phyloP scores from a whole-genome alignment of 2,797 vertebrate species.

The Cygnus olor region DNA sequence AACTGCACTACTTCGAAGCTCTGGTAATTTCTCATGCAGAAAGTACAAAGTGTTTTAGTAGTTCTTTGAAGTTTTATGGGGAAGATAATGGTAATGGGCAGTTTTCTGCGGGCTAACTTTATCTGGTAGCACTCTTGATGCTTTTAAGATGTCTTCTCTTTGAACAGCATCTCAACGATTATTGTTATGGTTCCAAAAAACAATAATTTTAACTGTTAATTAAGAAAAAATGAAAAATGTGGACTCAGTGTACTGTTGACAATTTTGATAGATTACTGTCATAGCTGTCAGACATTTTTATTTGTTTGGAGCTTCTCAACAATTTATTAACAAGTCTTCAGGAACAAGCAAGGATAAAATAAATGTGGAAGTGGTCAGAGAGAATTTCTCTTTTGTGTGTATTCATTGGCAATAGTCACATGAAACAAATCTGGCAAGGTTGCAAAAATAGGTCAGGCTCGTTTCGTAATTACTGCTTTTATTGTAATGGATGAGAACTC shows the following conservation, averaged over 20 bases:
- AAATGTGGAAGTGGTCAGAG: not conserved
- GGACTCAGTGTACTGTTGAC: not conserved
- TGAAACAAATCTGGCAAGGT: not conserved
- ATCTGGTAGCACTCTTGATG: not conserved
- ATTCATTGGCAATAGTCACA: not conserved
- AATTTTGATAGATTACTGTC: rapidly evolving
- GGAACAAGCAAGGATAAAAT: not conserved
- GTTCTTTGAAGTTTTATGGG: not conserved
- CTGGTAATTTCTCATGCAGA: not conserved
- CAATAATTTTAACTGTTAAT: rapidly evolving
- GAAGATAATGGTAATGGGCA: not conserved
- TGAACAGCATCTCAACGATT: not conserved
- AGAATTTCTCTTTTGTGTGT: not conserved
- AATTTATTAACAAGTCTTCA: not conserved
- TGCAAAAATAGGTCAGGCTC: not conserved
- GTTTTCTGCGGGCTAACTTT: not conserved
- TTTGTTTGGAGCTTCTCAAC: not conserved
- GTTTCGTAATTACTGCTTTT: not conserved
- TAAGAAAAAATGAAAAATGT: not conserved
- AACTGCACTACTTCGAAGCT: not conserved
- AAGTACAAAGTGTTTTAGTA: rapidly evolving
- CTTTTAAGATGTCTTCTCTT: not conserved
- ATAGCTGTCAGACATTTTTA: not conserved
- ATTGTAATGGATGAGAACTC: not conserved
- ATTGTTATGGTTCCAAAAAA: not conserved